Conservation (phyloP, 2,888 invertebrate species). For the Drosophila testacea region DNA sequence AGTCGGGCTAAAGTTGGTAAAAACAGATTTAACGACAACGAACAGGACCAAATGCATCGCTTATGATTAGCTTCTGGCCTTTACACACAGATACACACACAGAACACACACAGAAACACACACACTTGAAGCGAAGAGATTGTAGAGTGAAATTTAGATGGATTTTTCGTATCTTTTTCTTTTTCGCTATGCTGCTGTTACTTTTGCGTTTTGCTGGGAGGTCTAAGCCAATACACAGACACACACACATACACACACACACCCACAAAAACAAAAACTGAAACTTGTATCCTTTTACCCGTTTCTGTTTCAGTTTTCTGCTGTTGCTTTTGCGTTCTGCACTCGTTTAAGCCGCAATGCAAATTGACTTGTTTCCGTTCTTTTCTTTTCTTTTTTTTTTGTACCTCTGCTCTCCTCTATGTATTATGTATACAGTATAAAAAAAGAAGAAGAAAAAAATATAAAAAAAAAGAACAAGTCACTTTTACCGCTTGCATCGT, state of each 20-base stretch:
- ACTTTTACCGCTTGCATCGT: constrained; percentile 44
- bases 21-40: constrained; percentile 30
- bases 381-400: constrained; percentile 59
- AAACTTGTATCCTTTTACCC: constrained; percentile 49
- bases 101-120: constrained; percentile 4
- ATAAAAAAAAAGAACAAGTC: constrained; percentile 40
- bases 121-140: not conserved
- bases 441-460: not conserved
- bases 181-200: not conserved
- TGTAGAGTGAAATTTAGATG: constrained; percentile 30
- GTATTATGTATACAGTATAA: constrained; percentile 55
- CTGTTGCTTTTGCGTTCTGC: constrained; percentile 42
- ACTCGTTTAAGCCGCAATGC: constrained; percentile 77
- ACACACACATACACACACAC: not conserved
- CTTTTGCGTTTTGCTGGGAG: constrained; percentile 34
- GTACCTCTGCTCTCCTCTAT: constrained; percentile 33
- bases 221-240: constrained; percentile 22
- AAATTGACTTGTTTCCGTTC: constrained; percentile 78
- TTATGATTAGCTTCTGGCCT: constrained; percentile 54
- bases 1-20: constrained; percentile 47
- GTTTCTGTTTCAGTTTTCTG: constrained; percentile 34
- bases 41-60: constrained; percentile 34
- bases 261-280: constrained; percentile 5
- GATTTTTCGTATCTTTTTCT: constrained; percentile 16
- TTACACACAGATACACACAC: constrained; percentile 8